Base-by-base conservation (phyloP, 2,113 vertebrate species). In the Mionectes macconnelli region DNA sequence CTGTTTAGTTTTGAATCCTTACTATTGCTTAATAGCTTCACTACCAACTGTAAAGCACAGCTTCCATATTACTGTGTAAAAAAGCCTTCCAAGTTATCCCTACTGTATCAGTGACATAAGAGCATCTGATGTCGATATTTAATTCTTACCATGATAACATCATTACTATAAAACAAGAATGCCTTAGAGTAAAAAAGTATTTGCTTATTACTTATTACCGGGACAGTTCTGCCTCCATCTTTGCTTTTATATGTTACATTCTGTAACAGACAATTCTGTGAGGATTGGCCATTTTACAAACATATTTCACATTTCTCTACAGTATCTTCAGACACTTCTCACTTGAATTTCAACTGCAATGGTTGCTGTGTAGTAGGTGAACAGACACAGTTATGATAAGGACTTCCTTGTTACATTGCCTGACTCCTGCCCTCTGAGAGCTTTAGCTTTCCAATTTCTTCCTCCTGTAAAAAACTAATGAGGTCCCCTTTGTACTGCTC, bases 351-450 rank as follows among this genome's bases (percentile, higher is more conserved):
- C 72, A 77, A 0, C 39, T 59, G 63, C 74, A 83, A 3, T 31
- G 33, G 20, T 74, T 93, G 56, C 47, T 68, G 5, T 28, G 19
- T 14, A 94, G 53, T 14, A 55, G 40, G 27, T n/a, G 79, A 90
- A 84, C 49, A 67, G 60, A 27, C 62, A 66, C 33, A 40, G 24
- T 44, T 83, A 37, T 85, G 62, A 20, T 33, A 59, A 88, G 42
- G 8, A 52, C 17, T 73, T 93, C 78, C 67, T 93, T 69, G 75
- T 85, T 94, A 86, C 52, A 74, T 2, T 55, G 78, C 10, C 50
- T 90, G 94, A 93, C 85, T 91, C 75, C 55, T 91, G 87, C 82
- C 87, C 90, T 91, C 78, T 23, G 79, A 95, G 78, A 87, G 62
- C 80, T 82, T 75, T 24, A 84, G 44, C 44, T 96, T 84, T 57